Evolutionary conservation across 2,797 vertebrate species (phyloP).

Genomic region (Tinamus major): DNA sequence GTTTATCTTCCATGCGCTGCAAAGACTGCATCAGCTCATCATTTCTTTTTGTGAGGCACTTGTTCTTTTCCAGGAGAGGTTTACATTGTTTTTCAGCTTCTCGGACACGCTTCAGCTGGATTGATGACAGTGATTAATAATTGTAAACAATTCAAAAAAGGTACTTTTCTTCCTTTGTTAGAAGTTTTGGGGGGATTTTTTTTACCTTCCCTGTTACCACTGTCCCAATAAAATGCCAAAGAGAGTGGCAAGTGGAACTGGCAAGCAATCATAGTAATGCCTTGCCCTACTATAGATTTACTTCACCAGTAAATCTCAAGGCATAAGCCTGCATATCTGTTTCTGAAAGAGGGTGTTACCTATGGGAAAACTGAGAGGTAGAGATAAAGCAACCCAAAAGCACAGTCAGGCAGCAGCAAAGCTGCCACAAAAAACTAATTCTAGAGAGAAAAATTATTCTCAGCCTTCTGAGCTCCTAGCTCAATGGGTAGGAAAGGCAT

Average conservation of each 20-base stretch:
- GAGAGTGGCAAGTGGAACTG: background rate
- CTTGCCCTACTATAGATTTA: background rate
- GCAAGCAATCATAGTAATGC: background rate
- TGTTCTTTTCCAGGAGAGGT: conserved; percentile 97
- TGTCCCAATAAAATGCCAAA: background rate
- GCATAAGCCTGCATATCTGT: background rate
- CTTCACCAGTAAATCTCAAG: background rate
- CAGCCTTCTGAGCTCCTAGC: background rate
- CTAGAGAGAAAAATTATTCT: background rate
- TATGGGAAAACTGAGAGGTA: background rate
- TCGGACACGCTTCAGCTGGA: conserved; percentile 92
- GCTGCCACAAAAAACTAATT: background rate
- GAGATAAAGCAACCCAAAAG: background rate
- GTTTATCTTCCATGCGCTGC: conserved; percentile 95
- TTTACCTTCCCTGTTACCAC: background rate
- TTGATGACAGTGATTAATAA: conserved; percentile 44
- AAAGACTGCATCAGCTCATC: conserved; percentile 93
- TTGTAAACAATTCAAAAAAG: background rate
- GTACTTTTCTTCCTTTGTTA: background rate
- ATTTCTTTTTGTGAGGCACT: conserved; percentile 94
- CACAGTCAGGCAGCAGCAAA: background rate
- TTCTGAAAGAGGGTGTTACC: background rate
- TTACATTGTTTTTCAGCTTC: conserved; percentile 98
- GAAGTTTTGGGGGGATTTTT: background rate
- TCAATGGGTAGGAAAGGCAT: background rate